A percentile compares a stretch with the other conserved stretches of the same genome.
phyloP scores from a whole-genome alignment of 64 coral and sea anemone species.

The Stichodactyla helianthus region DNA sequence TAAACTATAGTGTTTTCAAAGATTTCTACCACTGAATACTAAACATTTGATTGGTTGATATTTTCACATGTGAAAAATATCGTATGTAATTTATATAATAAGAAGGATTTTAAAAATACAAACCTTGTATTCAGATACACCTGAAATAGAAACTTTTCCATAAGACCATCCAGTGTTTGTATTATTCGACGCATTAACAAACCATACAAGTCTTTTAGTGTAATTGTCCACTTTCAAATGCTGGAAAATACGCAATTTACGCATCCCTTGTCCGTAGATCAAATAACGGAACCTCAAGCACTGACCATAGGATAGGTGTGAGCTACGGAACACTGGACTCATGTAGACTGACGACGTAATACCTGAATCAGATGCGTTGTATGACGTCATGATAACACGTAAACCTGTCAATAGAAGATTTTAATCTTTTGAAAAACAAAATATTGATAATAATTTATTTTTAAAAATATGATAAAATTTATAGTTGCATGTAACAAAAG shows the following conservation, averaged over 20 bases:
- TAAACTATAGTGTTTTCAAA: no score
- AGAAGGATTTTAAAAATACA: neutral
- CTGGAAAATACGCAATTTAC: slow-evolving; percentile 29
- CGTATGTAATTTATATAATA: no score
- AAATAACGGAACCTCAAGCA: neutral
- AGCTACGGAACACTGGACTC: neutral
- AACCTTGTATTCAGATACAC: slow-evolving; percentile 3
- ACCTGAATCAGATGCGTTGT: neutral
- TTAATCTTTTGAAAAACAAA: no score
- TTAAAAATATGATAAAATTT: no score
- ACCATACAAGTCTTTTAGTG: slow-evolving; percentile 30
- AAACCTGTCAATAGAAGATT: neutral
- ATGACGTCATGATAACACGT: neutral
- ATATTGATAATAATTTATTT: neutral
- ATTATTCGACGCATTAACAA: neutral
- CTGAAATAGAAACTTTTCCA: neutral
- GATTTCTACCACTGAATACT: no score
- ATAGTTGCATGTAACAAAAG: no score
- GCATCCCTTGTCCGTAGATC: neutral
- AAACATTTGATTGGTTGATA: no score
- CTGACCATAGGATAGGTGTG: neutral
- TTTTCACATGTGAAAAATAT: no score
- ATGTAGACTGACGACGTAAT: neutral
- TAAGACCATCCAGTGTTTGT: neutral
- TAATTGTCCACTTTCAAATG: slow-evolving; percentile 8